Evolutionary conservation across 2,113 vertebrate species (phyloP).

Genomic region (Solea solea): DNA sequence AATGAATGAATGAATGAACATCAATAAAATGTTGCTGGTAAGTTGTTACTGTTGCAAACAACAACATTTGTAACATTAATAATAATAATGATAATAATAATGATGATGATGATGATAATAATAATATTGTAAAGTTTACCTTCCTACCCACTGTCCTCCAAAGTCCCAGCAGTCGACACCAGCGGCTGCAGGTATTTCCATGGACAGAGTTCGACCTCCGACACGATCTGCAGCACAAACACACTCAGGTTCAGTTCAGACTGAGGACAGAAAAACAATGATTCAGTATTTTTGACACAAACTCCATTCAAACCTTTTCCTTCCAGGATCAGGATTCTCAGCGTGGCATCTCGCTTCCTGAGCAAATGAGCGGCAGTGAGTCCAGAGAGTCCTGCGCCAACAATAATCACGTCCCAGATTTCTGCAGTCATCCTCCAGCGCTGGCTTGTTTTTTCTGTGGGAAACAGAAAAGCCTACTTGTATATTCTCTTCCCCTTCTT

Average conservation of each 20-base stretch:
- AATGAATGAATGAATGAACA: too few relatives aligned
- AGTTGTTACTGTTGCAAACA: too few relatives aligned
- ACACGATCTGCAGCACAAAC: slow-evolving; percentile 72
- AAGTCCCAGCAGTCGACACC: slow-evolving; percentile 79
- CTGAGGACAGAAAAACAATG: neutral
- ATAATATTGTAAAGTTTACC: slow-evolving; percentile 62
- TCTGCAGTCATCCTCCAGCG: slow-evolving; percentile 61
- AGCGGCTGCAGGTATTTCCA: slow-evolving; percentile 67
- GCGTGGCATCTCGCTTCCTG: slow-evolving; percentile 52
- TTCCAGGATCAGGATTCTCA: slow-evolving; percentile 76
- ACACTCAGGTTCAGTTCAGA: neutral
- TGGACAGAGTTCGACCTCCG: slow-evolving; percentile 75
- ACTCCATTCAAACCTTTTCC: slow-evolving; percentile 73
- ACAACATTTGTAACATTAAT: too few relatives aligned
- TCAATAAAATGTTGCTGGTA: too few relatives aligned
- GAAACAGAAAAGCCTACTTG: slow-evolving; percentile 6
- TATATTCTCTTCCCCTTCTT: slow-evolving; percentile 12
- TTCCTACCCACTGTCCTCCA: slow-evolving; percentile 82
- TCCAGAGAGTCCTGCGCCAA: slow-evolving; percentile 80
- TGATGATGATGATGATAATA: too few relatives aligned
- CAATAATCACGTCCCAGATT: slow-evolving; percentile 77
- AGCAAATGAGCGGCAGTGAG: slow-evolving; percentile 75
- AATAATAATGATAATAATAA: too few relatives aligned
- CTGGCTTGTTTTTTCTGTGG: neutral
- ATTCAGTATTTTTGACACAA: neutral